phyloP scores from a whole-genome alignment of 2,797 vertebrate genomes.

The Apogon talboti region DNA sequence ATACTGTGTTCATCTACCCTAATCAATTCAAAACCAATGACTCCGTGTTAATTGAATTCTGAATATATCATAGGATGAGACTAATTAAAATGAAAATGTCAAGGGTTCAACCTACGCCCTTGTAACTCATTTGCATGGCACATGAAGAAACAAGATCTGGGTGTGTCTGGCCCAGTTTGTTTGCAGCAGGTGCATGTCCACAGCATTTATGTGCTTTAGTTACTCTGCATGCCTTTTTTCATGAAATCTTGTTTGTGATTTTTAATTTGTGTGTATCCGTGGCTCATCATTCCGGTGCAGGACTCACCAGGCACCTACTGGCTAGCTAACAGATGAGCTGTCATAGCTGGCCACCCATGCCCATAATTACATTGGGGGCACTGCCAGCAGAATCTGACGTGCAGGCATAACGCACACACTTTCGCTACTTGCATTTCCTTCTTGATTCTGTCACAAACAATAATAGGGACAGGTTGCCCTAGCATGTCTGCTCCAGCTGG shows the following conservation, averaged over 20 bases:
- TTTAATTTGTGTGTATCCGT: constrained; percentile 71
- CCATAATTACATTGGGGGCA: constrained; percentile 83
- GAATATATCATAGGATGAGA: constrained; percentile 58
- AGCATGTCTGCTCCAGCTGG: constrained; percentile 77
- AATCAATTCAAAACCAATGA: constrained; percentile 59
- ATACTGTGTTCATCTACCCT: constrained; percentile 29
- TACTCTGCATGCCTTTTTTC: constrained; percentile 24
- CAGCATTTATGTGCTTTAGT: constrained; percentile 33
- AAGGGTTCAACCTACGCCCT: constrained; percentile 38
- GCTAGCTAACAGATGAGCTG: constrained; percentile 85
- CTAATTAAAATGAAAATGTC: constrained; percentile 70
- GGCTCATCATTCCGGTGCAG: constrained; percentile 64
- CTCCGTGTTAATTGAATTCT: constrained; percentile 52
- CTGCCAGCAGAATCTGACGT: constrained; percentile 75
- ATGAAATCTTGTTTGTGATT: constrained; percentile 53
- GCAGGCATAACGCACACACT: constrained; percentile 62
- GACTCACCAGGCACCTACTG: constrained; percentile 78
- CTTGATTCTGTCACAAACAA: constrained; percentile 83
- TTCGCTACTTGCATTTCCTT: constrained; percentile 75
- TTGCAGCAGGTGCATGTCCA: constrained; percentile 29
- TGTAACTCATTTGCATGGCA: constrained; percentile 57
- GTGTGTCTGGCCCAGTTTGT: constrained; percentile 37
- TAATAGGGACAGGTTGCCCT: constrained; percentile 77
- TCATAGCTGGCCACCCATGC: constrained; percentile 85
- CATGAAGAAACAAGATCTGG: constrained; percentile 40